phyloP scores from a whole-genome alignment of 2,113 vertebrate species.

The Cephalopholis sonnerati region DNA sequence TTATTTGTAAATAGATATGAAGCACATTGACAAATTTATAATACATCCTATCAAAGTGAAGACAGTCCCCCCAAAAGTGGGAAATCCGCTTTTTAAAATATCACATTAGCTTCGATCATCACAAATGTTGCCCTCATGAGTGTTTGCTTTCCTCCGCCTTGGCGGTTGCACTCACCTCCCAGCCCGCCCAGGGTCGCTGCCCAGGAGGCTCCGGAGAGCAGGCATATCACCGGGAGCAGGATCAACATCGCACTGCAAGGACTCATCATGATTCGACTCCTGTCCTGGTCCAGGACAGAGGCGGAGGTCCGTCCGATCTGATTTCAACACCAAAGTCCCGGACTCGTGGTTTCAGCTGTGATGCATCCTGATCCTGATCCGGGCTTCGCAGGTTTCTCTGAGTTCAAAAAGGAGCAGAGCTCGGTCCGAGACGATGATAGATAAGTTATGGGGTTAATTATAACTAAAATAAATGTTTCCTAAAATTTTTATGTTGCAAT shows the following conservation, averaged over 20 bases:
- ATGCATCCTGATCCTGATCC: conserved; percentile 52
- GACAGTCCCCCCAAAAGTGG: neutral
- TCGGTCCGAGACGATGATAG: neutral
- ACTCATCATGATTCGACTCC: conserved; percentile 51
- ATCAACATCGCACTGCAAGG: conserved; percentile 26
- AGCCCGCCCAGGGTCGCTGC: conserved; percentile 66
- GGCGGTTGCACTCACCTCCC: conserved; percentile 53
- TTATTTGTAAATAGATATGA: neutral
- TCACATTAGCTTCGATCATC: neutral
- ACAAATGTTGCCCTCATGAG: neutral
- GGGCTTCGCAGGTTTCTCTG: neutral
- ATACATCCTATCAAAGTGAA: neutral
- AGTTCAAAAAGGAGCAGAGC: conserved; percentile 12
- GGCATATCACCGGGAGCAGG: conserved; percentile 47
- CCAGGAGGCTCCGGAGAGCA: conserved; percentile 49
- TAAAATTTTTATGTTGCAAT: neutral
- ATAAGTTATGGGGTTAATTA: neutral
- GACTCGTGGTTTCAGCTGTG: conserved; percentile 63
- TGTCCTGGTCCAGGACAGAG: conserved; percentile 13
- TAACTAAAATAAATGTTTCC: neutral
- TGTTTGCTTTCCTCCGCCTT: conserved; percentile 1
- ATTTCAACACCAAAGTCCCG: conserved; percentile 47
- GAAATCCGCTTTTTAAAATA: neutral
- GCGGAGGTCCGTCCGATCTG: conserved; percentile 40
- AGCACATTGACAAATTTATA: neutral